Evolutionary conservation across 2,888 invertebrate genomes (phyloP), one percentile per base, ranked within the genome.

Genomic region (Digitonthophagus gazella): DNA sequence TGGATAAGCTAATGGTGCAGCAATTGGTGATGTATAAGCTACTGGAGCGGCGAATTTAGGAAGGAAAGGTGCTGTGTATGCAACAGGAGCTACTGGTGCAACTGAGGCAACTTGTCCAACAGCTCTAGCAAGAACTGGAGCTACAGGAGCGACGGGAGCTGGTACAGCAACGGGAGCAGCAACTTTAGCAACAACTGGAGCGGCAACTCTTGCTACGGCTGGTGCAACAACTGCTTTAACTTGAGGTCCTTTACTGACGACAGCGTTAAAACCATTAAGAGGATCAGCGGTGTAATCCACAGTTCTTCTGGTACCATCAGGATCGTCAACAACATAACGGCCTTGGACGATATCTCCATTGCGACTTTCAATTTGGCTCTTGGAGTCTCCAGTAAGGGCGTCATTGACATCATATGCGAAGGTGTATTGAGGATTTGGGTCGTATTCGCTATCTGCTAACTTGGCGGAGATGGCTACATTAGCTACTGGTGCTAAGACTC

Each of bases 381-480:
- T 86, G 74, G 82, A 85, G 79, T 87, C 83, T 78, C 90, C 90
- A 72, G 90, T 90, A 18, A 90, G 76, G 65, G 87, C 85, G 79
- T 90, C 90, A 77, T 90, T 88, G 71, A 90, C 89, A 75, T 89
- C 89, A 78, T 90, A 90, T 55, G 89, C 88, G 80, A 87, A 90
- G 20, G 88, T 87, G 78, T 90, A 90, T 79, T 89, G 89, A 4
- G 90, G 90, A 77, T 87, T 86, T 1, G 88, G 87, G 75, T 88
- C 88, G 78, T 86, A 87, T 57, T 87, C 86, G 15, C 86, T 86
- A 5, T 86, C 85, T 0, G 85, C 83, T 1, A 84, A 82, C 16
- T 79, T 83, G 0, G 76, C 78, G 2, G 81, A 71, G 15, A 76
- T 74, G 14, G 81, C 83, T 72, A 84, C 66, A 4, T 57, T 66